Evolutionary conservation across 2,888 invertebrate genomes (phyloP).

Genomic region (Augochlorella aurata): DNA sequence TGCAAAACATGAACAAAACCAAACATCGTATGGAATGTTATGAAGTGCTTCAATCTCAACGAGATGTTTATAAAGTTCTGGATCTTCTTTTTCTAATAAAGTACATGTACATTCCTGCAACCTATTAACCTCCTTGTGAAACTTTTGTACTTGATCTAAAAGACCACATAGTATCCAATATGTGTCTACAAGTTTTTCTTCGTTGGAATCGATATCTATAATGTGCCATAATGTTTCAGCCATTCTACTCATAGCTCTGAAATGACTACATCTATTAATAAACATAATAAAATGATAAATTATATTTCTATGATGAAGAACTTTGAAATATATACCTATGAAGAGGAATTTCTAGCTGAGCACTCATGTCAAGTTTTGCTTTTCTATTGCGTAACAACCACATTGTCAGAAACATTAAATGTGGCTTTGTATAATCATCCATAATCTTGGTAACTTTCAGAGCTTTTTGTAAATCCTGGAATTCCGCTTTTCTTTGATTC

Average conservation of each 20-base stretch:
- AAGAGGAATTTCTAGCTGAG: constrained; percentile 76
- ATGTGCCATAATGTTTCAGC: constrained; percentile 88
- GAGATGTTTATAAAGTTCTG: constrained; percentile 87
- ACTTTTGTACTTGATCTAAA: constrained; percentile 87
- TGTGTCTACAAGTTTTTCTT: constrained; percentile 84
- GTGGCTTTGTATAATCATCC: constrained; percentile 86
- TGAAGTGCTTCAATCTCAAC: constrained; percentile 86
- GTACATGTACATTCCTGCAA: constrained; percentile 87
- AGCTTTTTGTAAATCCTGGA: constrained; percentile 88
- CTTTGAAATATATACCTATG: constrained; percentile 69
- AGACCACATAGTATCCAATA: constrained; percentile 93
- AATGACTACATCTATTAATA: constrained; percentile 27
- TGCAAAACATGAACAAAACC: constrained; percentile 93
- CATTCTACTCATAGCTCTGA: constrained; percentile 79
- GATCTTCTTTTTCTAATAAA: constrained; percentile 91
- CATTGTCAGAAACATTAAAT: constrained; percentile 89
- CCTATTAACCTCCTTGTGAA: constrained; percentile 86
- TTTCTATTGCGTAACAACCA: constrained; percentile 91
- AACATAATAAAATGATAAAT: background rate
- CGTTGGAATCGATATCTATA: constrained; percentile 85
- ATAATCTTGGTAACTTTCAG: constrained; percentile 87
- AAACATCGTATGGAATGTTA: constrained; percentile 87
- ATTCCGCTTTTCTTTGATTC: constrained; percentile 89
- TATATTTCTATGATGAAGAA: background rate
- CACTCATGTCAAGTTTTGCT: constrained; percentile 81